Evolutionary conservation across 1,140 invertebrate species (phyloP).

Genomic region (Hestina assimilis): DNA sequence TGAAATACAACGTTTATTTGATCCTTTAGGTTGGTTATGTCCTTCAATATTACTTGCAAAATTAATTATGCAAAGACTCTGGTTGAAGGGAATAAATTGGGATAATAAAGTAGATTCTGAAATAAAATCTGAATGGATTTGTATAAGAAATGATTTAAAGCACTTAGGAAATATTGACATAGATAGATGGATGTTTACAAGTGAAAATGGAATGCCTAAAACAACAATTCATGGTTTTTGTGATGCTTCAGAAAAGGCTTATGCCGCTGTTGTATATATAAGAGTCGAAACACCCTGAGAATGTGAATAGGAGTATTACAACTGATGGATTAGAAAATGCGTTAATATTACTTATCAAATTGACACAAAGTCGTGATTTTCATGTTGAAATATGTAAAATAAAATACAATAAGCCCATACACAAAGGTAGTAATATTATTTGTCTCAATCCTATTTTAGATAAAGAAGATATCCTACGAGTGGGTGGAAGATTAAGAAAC

Average conservation of each 20-base stretch:
- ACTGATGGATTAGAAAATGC: no score
- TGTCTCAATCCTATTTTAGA: no score
- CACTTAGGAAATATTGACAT: slow-evolving; percentile 32
- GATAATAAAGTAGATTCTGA: slow-evolving; percentile 35
- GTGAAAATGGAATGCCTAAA: slow-evolving; percentile 20
- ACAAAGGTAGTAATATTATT: no score
- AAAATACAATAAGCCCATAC: no score
- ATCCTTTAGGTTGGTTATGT: slow-evolving; percentile 50
- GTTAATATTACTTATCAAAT: no score
- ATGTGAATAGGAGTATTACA: no score
- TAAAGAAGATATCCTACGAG: no score
- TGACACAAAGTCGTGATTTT: no score
- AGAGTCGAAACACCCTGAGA: no score
- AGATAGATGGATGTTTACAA: slow-evolving; percentile 32
- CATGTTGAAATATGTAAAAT: no score
- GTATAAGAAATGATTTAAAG: slow-evolving; percentile 28
- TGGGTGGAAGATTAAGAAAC: no score
- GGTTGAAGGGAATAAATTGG: slow-evolving; percentile 42
- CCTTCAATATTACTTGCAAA: slow-evolving; percentile 44
- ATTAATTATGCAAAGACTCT: slow-evolving; percentile 49
- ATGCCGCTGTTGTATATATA: slow-evolving; percentile 34
- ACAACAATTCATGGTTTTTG: slow-evolving; percentile 43
- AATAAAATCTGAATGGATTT: slow-evolving; percentile 34
- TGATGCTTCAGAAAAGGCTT: slow-evolving; percentile 35
- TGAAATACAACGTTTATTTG: slow-evolving; percentile 4